Evolutionary conservation across 30 jellyfish, hydroid and myxozoan species (phyloP).

Genomic region (Morbakka virulenta): DNA sequence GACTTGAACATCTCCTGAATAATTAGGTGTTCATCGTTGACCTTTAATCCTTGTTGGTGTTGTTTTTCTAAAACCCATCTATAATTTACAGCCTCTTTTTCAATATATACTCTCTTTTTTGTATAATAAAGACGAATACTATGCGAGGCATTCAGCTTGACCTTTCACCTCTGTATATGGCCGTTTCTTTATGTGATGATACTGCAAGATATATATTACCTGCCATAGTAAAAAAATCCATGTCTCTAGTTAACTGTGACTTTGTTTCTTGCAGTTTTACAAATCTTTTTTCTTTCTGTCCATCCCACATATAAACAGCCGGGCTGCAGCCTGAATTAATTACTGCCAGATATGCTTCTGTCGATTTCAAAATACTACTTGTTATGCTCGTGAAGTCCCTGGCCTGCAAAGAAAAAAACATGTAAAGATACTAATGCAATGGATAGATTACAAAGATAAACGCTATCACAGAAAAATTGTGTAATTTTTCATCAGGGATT

Average conservation of each 20-base stretch:
- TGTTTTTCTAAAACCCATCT: too few relatives aligned
- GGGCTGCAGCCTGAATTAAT: conserved; percentile 70
- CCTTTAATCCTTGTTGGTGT: too few relatives aligned
- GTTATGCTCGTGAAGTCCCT: conserved; percentile 81
- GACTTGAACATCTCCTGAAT: too few relatives aligned
- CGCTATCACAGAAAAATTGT: too few relatives aligned
- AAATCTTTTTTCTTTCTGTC: conserved; percentile 10
- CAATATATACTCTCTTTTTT: not conserved
- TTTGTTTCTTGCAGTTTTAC: conserved; percentile 86
- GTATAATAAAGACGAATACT: not conserved
- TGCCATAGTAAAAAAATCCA: conserved; percentile 82
- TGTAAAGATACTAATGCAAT: too few relatives aligned
- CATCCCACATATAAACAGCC: conserved; percentile 61
- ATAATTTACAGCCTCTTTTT: not conserved
- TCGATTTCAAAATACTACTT: conserved; percentile 33
- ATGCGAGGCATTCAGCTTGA: not conserved
- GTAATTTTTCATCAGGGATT: too few relatives aligned
- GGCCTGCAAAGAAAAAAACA: conserved; percentile 53
- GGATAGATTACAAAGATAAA: too few relatives aligned
- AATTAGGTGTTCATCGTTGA: too few relatives aligned
- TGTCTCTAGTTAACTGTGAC: conserved; percentile 80
- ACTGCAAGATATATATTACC: conserved; percentile 79
- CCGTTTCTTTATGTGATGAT: conserved; percentile 66
- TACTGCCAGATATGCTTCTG: conserved; percentile 79
- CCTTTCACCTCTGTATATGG: conserved; percentile 72